Percentiles rank a stretch among this genome's conserved stretches.
Evolutionary conservation across 1,140 invertebrate species (phyloP).

Genomic region (Orussus abietinus): DNA sequence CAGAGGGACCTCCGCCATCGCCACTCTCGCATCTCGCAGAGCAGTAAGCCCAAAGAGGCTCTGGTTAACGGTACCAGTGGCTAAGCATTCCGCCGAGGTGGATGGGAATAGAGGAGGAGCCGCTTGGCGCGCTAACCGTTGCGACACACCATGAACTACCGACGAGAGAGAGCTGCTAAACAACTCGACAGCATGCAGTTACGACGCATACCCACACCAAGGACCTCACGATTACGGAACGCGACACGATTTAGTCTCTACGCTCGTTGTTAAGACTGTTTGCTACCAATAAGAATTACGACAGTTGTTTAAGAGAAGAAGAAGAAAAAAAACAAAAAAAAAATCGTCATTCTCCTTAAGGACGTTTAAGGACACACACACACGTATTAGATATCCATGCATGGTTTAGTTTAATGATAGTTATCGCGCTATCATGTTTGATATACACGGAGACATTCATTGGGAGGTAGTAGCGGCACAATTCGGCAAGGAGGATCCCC

Average conservation of each 20-base stretch:
- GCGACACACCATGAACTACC: no score
- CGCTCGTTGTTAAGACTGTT: constrained; percentile 54
- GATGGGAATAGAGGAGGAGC: no score
- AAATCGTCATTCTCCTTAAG: constrained; percentile 45
- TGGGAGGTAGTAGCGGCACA: constrained; percentile 46
- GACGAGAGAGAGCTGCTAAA: constrained; percentile 38
- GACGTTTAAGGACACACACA: constrained; percentile 49
- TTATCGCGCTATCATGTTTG: constrained; percentile 36
- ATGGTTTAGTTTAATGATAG: constrained; percentile 51
- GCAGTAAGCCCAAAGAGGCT: constrained; percentile 58
- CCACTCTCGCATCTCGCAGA: constrained; percentile 48
- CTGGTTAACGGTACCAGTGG: constrained; percentile 61
- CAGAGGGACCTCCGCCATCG: constrained; percentile 47
- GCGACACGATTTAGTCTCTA: constrained; percentile 51
- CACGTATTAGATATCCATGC: constrained; percentile 52
- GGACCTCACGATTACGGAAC: constrained; percentile 48
- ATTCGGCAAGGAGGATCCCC: constrained; percentile 37
- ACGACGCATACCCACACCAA: constrained; percentile 50
- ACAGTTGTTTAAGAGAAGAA: constrained; percentile 48
- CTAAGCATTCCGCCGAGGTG: constrained; percentile 35
- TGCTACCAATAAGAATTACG: constrained; percentile 48
- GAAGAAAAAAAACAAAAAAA: no score
- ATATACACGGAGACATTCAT: constrained; percentile 50
- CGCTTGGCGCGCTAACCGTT: no score
- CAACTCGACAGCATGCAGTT: constrained; percentile 46